phyloP scores from a whole-genome alignment of 2,113 vertebrate species.

The Vulpes ferrilata region DNA sequence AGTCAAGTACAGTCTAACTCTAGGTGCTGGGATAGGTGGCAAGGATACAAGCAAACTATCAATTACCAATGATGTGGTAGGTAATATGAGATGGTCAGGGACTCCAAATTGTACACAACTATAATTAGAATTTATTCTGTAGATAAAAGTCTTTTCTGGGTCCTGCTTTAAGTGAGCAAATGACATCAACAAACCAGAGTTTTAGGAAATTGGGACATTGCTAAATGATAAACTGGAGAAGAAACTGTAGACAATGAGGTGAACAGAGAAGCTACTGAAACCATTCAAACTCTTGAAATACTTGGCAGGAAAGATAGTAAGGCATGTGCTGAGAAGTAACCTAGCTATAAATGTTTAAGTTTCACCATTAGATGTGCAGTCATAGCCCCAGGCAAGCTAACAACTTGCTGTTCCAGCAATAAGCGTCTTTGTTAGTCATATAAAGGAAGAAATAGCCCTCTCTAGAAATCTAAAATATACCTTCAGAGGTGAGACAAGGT shows the following conservation, averaged over 20 bases:
- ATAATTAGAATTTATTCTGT: not conserved
- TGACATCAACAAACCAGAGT: not conserved
- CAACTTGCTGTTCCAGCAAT: slow-evolving; percentile 51
- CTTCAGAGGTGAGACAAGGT: slow-evolving; percentile 44
- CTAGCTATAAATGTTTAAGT: not conserved
- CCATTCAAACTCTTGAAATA: not conserved
- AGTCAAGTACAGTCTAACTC: not conserved
- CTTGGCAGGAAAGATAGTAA: not conserved
- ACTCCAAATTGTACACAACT: accelerated
- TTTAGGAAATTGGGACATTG: not conserved
- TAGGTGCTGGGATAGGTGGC: accelerated
- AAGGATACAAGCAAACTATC: no score
- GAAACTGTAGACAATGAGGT: not conserved
- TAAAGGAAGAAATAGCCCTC: slow-evolving; percentile 46
- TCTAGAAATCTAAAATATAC: slow-evolving; percentile 62
- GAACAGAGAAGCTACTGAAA: not conserved
- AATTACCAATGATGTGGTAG: no score
- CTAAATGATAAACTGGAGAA: not conserved
- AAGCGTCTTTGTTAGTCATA: slow-evolving; percentile 63
- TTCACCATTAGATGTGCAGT: not conserved
- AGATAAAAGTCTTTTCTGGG: not conserved
- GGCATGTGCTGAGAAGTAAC: not conserved
- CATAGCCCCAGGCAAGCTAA: accelerated
- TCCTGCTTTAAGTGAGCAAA: not conserved
- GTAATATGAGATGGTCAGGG: accelerated